Evolutionary conservation across 2,113 vertebrate genomes (phyloP), one percentile per base, ranked within the genome.

Genomic region (Pedetes capensis): DNA sequence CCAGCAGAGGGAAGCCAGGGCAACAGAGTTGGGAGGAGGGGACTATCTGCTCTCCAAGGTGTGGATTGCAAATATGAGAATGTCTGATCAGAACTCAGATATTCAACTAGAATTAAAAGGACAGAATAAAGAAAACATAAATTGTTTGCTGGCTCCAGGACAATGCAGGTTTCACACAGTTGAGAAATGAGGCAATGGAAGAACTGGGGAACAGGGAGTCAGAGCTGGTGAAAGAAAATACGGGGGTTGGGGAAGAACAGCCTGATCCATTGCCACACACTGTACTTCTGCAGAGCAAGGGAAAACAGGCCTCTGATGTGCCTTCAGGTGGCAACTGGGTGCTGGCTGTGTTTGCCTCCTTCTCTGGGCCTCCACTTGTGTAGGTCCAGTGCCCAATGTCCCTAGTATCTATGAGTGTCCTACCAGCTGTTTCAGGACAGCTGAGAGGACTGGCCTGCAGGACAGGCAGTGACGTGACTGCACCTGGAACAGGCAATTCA

Each of bases 1-100:
- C 78, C 96, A 94, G 74, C 64, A 94, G 95, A 89, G 94, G 88
- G 71, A 22, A 85, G 22, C 42, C 9, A 29, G 78, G 94, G 82
- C 42, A 68, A 69, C 64, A 69, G 91, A 81, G 89, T 76, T n/a
- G 14, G 3, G 16, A 23, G 5, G 6, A 29, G 2, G 53, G 83
- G 47, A 42, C 39, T 53, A 59, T 84, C 81, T 59, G 66, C 79
- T 83, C 68, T 72, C 57, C 44, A 10, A 32, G 9, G 47, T 29
- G 87, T 49, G 42, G 17, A 25, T 12, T 49, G 23, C 42, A 34
- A 8, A 16, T 25, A 6, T 25, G 39, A 80, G 12, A 59, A 12
- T 34, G 57, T 55, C 11, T 5, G 14, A 55, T 49, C 32, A 32
- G 37, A 82, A 64, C 42, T 22, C 55, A 49, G 22, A 71, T 78